phyloP scores from a whole-genome alignment of 2,888 invertebrate genomes.

The Encarsia formosa region DNA sequence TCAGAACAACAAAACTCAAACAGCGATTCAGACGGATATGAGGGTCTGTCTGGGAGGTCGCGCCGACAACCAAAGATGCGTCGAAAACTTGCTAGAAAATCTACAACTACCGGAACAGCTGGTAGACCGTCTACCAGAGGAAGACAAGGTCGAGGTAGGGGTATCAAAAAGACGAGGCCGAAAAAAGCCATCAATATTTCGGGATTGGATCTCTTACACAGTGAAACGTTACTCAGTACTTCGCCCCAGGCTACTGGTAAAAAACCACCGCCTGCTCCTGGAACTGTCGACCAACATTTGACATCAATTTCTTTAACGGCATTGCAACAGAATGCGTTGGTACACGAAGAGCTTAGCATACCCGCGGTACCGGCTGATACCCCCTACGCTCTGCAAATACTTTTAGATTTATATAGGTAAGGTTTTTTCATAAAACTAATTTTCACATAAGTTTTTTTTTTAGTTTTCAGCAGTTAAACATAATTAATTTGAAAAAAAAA shows the following conservation, averaged over 20 bases:
- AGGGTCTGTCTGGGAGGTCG: constrained; percentile 37
- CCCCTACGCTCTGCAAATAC: constrained; percentile 81
- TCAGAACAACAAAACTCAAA: constrained; percentile 45
- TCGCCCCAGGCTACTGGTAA: constrained; percentile 69
- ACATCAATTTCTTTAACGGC: constrained; percentile 66
- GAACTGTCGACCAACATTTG: constrained; percentile 86
- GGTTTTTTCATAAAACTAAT: no score
- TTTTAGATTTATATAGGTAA: constrained; percentile 72
- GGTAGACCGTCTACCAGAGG: constrained; percentile 41
- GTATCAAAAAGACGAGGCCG: constrained; percentile 55
- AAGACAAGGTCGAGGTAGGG: constrained; percentile 57
- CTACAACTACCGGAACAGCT: constrained; percentile 20
- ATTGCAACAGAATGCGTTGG: constrained; percentile 61
- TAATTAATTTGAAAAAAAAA: no score
- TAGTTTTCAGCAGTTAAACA: background rate
- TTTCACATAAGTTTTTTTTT: background rate
- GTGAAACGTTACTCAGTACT: constrained; percentile 83
- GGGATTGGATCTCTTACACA: constrained; percentile 83
- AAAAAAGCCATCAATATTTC: constrained; percentile 74
- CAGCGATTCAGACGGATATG: constrained; percentile 48
- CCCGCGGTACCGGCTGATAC: constrained; percentile 73
- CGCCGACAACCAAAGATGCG: constrained; percentile 46
- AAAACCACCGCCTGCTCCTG: constrained; percentile 81
- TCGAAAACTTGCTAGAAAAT: constrained; percentile 29
- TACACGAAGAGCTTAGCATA: constrained; percentile 80